Base-by-base conservation (phyloP, 2,113 vertebrate genomes). In the Oryzias woworae region DNA sequence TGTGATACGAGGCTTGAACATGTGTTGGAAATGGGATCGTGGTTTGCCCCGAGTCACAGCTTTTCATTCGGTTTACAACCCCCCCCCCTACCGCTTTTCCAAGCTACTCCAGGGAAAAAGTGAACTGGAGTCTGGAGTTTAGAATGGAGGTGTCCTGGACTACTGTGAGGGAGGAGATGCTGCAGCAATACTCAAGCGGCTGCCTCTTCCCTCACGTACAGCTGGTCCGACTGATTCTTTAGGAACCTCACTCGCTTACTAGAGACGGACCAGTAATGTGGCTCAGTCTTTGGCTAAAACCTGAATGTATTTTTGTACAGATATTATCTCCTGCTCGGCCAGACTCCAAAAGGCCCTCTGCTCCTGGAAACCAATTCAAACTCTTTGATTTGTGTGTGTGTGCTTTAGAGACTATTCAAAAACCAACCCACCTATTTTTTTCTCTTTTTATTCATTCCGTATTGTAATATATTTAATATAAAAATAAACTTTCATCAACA, bases 401-500 rank as follows among this genome's bases (percentile, higher is more conserved):
- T 87, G 84, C 77, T 92, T 88, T 92, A 90, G 78, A 90, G 84
- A 91, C 78, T 81, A 68, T 88, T 61, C 87, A 88, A 91, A 90
- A 88, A 90, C 87, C 79, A 85, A 82, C 60, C 71, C 84, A 81
- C 84, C 76, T 88, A 81, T 90, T 89, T 89, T 82, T 77, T 72
- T 68, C 82, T 48, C 72, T 86, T 85, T 87, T 36, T 91, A 86
- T 87, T 90, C 81, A 89, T 89, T 92, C 85, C 90, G 89, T 92
- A 92, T 92, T 93, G 92, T 92, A 93, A 92, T 92, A 92, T 92
- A 93, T 92, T 93, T 93, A 92, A 91, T 92, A 92, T 86, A 91
- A 93, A 92, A 93, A 92, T 91, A 92, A 92, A 82, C 88, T 91
- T 93, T 91, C 87, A 89, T 90, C 86, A 73, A 91, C 80, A 88